phyloP scores from a whole-genome alignment of 2,113 vertebrate species.

The Patagioenas fasciata region DNA sequence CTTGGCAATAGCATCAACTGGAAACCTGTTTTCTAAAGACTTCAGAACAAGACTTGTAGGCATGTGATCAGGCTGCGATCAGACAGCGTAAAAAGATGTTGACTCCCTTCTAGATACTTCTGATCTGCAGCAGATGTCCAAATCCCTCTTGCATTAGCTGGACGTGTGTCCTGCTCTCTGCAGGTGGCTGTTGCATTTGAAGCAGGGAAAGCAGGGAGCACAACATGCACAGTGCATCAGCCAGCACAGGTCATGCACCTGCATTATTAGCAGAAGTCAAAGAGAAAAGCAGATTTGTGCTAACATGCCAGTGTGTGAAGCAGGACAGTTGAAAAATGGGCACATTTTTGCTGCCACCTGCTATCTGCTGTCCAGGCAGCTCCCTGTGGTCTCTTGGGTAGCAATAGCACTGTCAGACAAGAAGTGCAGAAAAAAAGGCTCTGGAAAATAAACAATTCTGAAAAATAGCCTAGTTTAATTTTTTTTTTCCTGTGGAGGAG shows the following conservation, averaged over 20 bases:
- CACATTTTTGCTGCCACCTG: neutral
- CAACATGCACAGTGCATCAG: neutral
- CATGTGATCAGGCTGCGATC: rapidly evolving
- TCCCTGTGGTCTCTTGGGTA: neutral
- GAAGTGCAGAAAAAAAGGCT: neutral
- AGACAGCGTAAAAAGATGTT: neutral
- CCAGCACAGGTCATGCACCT: neutral
- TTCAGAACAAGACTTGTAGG: neutral
- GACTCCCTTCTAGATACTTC: neutral
- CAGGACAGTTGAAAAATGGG: neutral
- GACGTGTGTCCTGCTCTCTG: neutral
- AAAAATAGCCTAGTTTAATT: neutral
- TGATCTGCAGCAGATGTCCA: neutral
- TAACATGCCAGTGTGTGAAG: neutral
- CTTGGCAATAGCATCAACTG: neutral
- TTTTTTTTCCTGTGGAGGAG: neutral
- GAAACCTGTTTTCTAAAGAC: neutral
- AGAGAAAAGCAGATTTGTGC: neutral
- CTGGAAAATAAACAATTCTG: neutral
- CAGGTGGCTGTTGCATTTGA: neutral
- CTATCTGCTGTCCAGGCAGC: neutral
- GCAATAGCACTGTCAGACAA: neutral
- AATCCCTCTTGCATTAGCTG: neutral
- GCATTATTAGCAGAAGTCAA: neutral
- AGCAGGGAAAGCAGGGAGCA: neutral